Conservation (phyloP, 2,113 vertebrate genomes). For the Cynoglossus semilaevis region DNA sequence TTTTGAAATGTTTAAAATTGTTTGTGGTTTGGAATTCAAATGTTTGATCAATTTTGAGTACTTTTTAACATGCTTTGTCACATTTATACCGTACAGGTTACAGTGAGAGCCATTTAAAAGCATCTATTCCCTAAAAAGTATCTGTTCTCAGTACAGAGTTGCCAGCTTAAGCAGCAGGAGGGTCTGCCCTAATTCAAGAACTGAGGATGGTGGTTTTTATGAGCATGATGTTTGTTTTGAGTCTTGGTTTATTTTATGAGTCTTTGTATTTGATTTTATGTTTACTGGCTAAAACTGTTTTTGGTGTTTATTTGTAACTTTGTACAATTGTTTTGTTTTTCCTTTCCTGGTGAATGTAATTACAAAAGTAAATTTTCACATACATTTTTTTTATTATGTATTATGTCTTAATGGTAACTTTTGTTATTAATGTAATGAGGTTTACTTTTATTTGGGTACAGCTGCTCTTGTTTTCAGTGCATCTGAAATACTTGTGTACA, state of each 20-base stretch:
- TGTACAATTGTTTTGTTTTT: constrained; percentile 74
- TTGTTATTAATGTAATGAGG: constrained; percentile 14
- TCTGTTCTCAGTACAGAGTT: constrained; percentile 97
- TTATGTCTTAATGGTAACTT: constrained; percentile 9
- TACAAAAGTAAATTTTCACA: constrained; percentile 85
- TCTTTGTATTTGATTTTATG: constrained; percentile 66
- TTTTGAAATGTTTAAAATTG: constrained; percentile 63
- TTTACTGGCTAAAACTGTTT: constrained; percentile 58
- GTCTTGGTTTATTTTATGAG: constrained; percentile 12
- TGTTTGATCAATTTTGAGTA: constrained; percentile 81
- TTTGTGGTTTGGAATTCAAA: constrained; percentile 76
- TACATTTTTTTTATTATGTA: constrained; percentile 75
- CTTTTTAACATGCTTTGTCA: constrained; percentile 99
- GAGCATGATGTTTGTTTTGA: constrained; percentile 74
- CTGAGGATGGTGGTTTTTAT: constrained; percentile 81
- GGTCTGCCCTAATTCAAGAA: constrained; percentile 89
- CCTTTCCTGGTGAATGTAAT: constrained; percentile 80
- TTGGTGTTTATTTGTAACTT: constrained; percentile 73
- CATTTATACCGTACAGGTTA: constrained; percentile 99
- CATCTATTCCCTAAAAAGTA: constrained; percentile 98
- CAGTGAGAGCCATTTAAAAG: constrained; percentile 99
- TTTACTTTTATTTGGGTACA: constrained; percentile 15
- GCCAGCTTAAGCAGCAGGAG: constrained; percentile 95
- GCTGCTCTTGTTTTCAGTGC: constrained; percentile 38
- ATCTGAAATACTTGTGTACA: constrained; percentile 63